Evolutionary conservation across 2,113 vertebrate species (phyloP).

Genomic region (Zosterops lateralis): DNA sequence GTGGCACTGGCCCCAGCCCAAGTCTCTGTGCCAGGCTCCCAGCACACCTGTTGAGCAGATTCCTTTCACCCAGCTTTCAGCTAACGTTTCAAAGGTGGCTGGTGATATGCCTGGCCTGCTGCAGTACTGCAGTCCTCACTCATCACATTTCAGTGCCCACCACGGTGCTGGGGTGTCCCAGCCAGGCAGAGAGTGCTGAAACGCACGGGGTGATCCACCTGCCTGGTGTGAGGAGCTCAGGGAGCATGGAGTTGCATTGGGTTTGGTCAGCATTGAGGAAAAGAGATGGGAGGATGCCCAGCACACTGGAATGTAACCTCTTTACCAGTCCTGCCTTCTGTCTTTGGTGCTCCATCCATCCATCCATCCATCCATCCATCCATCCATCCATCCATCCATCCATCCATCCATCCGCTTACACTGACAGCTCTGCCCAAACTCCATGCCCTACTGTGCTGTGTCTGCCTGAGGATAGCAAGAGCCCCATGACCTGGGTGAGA

Average conservation of each 20-base stretch:
- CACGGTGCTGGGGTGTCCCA: neutral
- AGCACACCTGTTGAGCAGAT: conserved; percentile 74
- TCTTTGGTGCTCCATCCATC: fast-evolving
- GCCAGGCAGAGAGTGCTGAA: neutral
- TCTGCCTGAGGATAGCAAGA: neutral
- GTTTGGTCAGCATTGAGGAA: neutral
- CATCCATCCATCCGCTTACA: neutral
- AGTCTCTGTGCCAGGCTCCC: conserved; percentile 59
- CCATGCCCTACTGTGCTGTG: fast-evolving
- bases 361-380: neutral
- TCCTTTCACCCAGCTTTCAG: conserved; percentile 61
- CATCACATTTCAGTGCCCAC: neutral
- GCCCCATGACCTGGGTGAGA: neutral
- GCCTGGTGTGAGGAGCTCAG: neutral
- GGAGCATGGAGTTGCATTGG: fast-evolving
- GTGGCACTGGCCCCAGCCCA: conserved; percentile 62
- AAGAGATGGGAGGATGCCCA: fast-evolving
- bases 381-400: neutral
- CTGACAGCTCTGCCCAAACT: neutral
- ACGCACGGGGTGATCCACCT: fast-evolving
- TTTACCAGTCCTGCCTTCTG: neutral
- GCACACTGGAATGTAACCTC: fast-evolving
- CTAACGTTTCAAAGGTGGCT: conserved; percentile 56
- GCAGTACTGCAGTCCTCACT: neutral
- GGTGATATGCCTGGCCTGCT: neutral